These are phyloP conservation scores for Drosophila sproati DNA, from an alignment of 1,140 invertebrate species.

Conservation along the genomic window DNA sequence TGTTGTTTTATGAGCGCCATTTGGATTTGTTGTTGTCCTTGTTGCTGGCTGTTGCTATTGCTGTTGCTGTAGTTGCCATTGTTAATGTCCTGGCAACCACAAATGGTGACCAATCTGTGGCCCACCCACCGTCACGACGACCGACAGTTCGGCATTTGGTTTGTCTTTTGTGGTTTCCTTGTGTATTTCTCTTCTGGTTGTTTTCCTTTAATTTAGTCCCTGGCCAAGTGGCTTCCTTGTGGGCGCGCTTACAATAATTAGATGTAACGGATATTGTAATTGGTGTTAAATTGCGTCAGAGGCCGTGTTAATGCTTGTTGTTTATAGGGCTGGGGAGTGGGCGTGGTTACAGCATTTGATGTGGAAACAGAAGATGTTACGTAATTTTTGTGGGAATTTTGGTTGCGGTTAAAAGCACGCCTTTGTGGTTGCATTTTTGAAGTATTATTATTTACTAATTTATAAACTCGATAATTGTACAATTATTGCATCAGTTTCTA, in stretches of 20 bases:
- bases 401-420: not conserved
- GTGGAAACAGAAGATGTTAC: not conserved
- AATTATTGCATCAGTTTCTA: not conserved
- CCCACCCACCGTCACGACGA: slow-evolving; percentile 35
- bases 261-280: slow-evolving; percentile 85
- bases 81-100: slow-evolving; percentile 81
- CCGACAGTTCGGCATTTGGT: slow-evolving; percentile 27
- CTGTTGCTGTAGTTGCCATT: slow-evolving; percentile 57
- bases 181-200: slow-evolving; percentile 34
- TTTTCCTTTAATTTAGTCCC: slow-evolving; percentile 79
- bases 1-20: slow-evolving; percentile 80
- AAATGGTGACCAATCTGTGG: slow-evolving; percentile 63
- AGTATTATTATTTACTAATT: slow-evolving; percentile 2
- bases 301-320: slow-evolving; percentile 73
- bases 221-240: slow-evolving; percentile 69
- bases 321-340: slow-evolving; percentile 31
- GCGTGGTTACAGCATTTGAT: slow-evolving; percentile 1
- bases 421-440: not conserved
- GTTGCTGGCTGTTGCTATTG: slow-evolving; percentile 23
- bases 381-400: not conserved
- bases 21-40: slow-evolving; percentile 45
- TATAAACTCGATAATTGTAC: not conserved
- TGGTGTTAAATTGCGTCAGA: slow-evolving; percentile 84
- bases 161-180: slow-evolving; percentile 50
- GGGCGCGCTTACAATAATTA: slow-evolving; percentile 80